phyloP scores from a whole-genome alignment of 2,888 invertebrate genomes.

The Hirtodrosophila histrioides region DNA sequence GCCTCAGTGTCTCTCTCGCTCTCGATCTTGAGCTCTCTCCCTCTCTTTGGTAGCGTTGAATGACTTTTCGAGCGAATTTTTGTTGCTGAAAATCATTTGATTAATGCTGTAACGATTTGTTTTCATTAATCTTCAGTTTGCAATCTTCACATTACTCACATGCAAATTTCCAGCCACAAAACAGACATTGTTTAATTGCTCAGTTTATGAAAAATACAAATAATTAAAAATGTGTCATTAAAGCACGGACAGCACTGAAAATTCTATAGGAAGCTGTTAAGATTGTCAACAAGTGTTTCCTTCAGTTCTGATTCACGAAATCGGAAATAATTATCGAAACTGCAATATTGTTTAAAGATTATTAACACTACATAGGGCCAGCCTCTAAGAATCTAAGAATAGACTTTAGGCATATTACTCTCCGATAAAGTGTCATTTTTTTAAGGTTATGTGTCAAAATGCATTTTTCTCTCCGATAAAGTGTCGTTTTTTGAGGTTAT shows the following conservation, averaged over 20 bases:
- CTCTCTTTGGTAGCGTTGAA: conserved; percentile 55
- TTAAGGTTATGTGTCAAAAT: no score
- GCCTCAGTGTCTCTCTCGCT: conserved; percentile 3
- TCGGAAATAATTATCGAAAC: no score
- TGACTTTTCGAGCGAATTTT: conserved; percentile 63
- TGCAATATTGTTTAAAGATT: no score
- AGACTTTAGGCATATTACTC: no score
- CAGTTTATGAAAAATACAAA: conserved; percentile 30
- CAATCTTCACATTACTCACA: conserved; percentile 53
- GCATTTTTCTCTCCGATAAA: no score
- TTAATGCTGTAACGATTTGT: conserved; percentile 70
- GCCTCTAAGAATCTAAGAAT: no score
- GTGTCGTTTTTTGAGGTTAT: no score
- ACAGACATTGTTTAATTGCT: conserved; percentile 67
- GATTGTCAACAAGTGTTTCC: conserved; percentile 16
- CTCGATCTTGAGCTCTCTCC: conserved; percentile 1
- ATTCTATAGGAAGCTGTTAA: conserved; percentile 53
- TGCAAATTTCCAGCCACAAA: conserved; percentile 30
- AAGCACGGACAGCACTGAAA: conserved; percentile 60
- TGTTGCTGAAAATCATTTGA: conserved; percentile 57
- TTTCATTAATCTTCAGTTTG: conserved; percentile 62
- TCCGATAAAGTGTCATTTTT: no score
- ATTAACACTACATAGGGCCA: no score
- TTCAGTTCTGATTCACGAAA: conserved; percentile 1
- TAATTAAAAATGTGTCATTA: conserved; percentile 58